Base-by-base conservation (phyloP, 1,140 invertebrate genomes). In the Drosophila subpulchrella region DNA sequence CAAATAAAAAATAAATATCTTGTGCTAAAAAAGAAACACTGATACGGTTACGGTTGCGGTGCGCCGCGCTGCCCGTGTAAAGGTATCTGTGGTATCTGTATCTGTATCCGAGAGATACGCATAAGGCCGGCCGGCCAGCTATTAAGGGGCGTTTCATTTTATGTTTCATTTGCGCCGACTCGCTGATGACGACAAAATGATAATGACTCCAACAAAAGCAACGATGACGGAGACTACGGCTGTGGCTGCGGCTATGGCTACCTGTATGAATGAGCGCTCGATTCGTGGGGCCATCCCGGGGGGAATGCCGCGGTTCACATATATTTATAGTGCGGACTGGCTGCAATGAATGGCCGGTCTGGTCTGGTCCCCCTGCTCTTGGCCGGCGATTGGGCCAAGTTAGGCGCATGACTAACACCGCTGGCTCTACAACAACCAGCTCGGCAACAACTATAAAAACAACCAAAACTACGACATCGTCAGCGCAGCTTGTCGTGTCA, bases 61-160 rank as follows among this genome's bases (percentile, higher is more conserved):
- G 63, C 75, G 51, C 47, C 44, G 61, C 57, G 55, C 30, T 48
- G 72, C 32, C 24, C 24, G 32, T 51, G 20, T 38, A 36, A 59
- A 51, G 44, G 36, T 51, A 53, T 54, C 41, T 57, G 55, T 65
- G 38, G 13, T 44, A 27, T 44, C 32, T 34, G 36, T 54, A 54
- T 56, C 50, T 78, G 82, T 86, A 79, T 82, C 66, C 82, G 11
- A 58, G 51, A 86, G 79, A 89, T 86, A 86, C 84, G 84, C 83
- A 86, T 89, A 80, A 89, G 83, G 82, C 74, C 65, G 67, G 59
- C 66, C 74, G 54, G 73, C 72, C 54, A 47, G 42, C 46, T 89
- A 84, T 89, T 90, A 89, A 90, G 84, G 80, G 81, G 84, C 84
- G 85, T 89, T 89, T 89, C 85, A 90, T 90, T 89, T 84, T 90